Conservation (phyloP, 2,888 invertebrate species). For the Orthonevra nobilis region DNA sequence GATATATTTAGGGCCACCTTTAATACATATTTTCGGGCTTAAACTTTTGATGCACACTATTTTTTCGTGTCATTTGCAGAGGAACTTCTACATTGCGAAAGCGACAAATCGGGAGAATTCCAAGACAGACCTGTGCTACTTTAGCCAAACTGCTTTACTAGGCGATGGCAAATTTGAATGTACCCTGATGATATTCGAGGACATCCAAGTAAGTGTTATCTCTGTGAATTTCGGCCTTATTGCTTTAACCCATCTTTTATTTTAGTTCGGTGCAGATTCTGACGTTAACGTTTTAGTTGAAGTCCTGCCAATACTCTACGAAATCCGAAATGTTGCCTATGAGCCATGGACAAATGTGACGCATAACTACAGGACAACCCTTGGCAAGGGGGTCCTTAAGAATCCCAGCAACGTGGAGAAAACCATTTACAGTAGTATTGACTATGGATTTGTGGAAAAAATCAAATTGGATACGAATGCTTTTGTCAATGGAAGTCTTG, state of each 20-base stretch:
- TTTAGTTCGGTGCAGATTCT: slow-evolving; percentile 75
- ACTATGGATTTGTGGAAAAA: slow-evolving; percentile 76
- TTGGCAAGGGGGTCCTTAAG: slow-evolving; percentile 73
- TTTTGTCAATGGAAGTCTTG: slow-evolving; percentile 70
- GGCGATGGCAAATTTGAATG: slow-evolving; percentile 74
- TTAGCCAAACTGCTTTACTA: slow-evolving; percentile 76
- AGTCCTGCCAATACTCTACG: slow-evolving; percentile 76
- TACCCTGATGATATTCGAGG: slow-evolving; percentile 77
- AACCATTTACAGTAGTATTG: slow-evolving; percentile 76
- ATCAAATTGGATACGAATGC: slow-evolving; percentile 73
- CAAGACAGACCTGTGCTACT: slow-evolving; percentile 77
- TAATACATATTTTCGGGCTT: no score
- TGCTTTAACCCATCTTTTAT: background rate
- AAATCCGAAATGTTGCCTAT: slow-evolving; percentile 76
- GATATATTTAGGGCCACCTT: no score
- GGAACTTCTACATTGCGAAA: slow-evolving; percentile 76
- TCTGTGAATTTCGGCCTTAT: background rate
- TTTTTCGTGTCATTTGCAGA: slow-evolving; percentile 58
- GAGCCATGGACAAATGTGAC: slow-evolving; percentile 76
- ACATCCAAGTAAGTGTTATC: slow-evolving; percentile 75
- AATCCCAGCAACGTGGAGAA: slow-evolving; percentile 75
- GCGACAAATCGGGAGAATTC: slow-evolving; percentile 75
- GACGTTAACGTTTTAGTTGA: slow-evolving; percentile 77
- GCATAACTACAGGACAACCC: slow-evolving; percentile 75
- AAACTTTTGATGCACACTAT: no score